Conservation (phyloP, 35 echinoderm and acorn worm species). For the Apostichopus parvimensis region DNA sequence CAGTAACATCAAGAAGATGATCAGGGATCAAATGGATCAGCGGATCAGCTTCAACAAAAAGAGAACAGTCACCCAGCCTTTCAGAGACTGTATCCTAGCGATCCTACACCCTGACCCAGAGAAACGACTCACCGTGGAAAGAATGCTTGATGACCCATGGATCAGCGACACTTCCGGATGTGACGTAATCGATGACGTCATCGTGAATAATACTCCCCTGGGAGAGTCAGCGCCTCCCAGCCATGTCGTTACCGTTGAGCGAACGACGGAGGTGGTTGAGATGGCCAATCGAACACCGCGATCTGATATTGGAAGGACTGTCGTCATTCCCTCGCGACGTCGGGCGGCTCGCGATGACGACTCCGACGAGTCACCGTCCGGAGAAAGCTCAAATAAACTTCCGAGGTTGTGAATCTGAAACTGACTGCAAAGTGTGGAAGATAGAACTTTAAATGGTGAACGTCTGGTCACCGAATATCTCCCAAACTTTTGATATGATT, state of each 20-base stretch:
- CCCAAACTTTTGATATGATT: not conserved
- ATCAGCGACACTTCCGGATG: not conserved
- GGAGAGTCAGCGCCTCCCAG: not conserved
- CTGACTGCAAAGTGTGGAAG: not conserved
- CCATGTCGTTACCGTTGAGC: not conserved
- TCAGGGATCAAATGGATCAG: conserved; percentile 88
- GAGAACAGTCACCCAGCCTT: conserved; percentile 59
- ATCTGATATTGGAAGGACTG: not conserved
- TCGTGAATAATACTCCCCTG: not conserved
- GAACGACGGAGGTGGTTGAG: not conserved
- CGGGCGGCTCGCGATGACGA: not conserved
- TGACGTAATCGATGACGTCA: not conserved
- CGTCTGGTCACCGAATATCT: not conserved
- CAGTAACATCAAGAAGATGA: conserved; percentile 93
- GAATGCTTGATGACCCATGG: conserved; percentile 45
- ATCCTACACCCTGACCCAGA: conserved; percentile 57
- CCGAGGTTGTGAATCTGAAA: not conserved
- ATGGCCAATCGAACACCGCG: not conserved
- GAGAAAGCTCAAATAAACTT: conserved; percentile 23
- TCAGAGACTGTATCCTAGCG: conserved; percentile 67
- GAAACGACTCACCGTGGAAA: conserved; percentile 6
- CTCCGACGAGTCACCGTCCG: not conserved
- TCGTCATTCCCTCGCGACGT: conserved; percentile 2
- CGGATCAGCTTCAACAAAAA: conserved; percentile 78
- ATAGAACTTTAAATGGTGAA: too few relatives aligned